phyloP scores from a whole-genome alignment of 2,113 vertebrate genomes.

The Thomomys bottae region DNA sequence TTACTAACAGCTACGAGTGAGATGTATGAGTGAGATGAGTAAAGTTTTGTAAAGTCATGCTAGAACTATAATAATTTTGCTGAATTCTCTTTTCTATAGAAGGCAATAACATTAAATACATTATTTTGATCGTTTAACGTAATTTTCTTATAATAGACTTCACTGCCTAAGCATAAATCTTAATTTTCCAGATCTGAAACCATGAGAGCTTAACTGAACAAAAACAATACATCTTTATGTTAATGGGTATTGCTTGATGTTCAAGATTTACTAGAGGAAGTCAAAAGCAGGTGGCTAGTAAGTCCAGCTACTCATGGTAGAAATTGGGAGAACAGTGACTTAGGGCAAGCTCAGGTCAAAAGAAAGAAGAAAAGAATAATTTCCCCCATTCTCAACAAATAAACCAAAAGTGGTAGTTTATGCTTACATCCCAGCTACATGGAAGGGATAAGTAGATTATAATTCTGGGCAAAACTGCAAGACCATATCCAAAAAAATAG shows the following conservation, averaged over 20 bases:
- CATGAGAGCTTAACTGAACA: conserved; percentile 6
- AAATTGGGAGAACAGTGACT: no score
- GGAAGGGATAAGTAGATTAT: no score
- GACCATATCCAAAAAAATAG: no score
- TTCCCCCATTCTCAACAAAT: no score
- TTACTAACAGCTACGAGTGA: neutral
- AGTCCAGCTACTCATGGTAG: no score
- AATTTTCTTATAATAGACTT: conserved; percentile 47
- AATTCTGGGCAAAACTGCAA: no score
- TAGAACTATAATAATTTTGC: neutral
- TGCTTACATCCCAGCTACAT: no score
- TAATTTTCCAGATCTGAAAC: conserved; percentile 56
- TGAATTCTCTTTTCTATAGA: neutral
- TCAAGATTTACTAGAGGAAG: neutral
- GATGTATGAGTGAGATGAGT: neutral
- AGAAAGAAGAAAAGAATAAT: no score
- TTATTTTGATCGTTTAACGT: conserved; percentile 41
- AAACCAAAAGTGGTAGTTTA: no score
- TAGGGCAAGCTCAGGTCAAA: no score
- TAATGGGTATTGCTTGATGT: neutral
- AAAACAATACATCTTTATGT: neutral
- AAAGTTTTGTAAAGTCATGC: neutral
- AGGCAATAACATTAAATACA: neutral
- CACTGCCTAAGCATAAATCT: neutral
- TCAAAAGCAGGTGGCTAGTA: no score